phyloP scores from a whole-genome alignment of 1,140 invertebrate genomes.

The Fopius arisanus region DNA sequence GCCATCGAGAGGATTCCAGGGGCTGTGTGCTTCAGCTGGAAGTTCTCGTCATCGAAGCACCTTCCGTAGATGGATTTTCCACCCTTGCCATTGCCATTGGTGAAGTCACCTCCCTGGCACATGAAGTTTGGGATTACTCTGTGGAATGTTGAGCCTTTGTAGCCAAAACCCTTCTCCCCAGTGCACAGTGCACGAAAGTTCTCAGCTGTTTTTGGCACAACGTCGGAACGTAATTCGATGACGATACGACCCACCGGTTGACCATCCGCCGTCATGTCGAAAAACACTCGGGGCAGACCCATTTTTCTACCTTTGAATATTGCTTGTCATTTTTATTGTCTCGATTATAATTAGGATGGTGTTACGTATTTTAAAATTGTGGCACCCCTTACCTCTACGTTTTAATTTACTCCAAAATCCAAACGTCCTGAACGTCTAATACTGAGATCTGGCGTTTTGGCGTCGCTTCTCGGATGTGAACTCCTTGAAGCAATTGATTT shows the following conservation, averaged over 20 bases:
- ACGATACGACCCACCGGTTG: conserved; percentile 84
- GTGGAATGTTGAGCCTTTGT: conserved; percentile 92
- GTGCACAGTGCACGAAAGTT: conserved; percentile 95
- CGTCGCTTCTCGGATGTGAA: neutral
- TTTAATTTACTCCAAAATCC: neutral
- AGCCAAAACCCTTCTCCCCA: conserved; percentile 93
- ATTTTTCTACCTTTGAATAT: conserved; percentile 62
- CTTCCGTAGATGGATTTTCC: conserved; percentile 95
- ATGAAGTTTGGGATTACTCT: conserved; percentile 98
- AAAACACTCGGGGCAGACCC: conserved; percentile 84
- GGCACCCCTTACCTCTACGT: neutral
- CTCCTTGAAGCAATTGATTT: neutral
- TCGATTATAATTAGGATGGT: too few species aligned
- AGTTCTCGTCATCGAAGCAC: conserved; percentile 97
- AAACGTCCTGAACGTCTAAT: neutral
- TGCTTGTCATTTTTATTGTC: neutral
- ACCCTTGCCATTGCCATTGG: conserved; percentile 93
- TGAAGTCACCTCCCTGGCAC: conserved; percentile 97
- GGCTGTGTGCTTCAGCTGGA: conserved; percentile 91
- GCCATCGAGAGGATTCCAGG: conserved; percentile 94
- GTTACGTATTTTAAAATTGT: neutral
- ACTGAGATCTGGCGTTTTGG: neutral
- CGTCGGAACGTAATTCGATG: conserved; percentile 87
- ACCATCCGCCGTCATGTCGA: conserved; percentile 87
- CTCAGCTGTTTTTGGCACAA: conserved; percentile 92